A percentile compares a stretch with the other conserved stretches of the same genome.
Evolutionary conservation across 2,797 vertebrate genomes (phyloP).

Genomic region (Amphiprion clarkii): DNA sequence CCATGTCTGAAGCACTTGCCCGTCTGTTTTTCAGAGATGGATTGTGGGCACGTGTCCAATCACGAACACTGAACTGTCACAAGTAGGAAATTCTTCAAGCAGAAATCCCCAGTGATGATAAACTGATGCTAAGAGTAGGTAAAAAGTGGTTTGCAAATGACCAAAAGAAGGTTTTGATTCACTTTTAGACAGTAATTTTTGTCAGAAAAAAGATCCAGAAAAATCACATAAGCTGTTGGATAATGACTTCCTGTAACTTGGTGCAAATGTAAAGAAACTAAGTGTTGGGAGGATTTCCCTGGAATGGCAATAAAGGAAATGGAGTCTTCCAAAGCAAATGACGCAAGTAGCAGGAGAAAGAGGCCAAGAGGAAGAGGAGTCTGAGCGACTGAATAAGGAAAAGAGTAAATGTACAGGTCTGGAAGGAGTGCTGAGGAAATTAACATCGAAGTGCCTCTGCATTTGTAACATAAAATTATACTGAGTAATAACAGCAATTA

Average conservation of each 20-base stretch:
- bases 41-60: neutral
- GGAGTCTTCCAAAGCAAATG: neutral
- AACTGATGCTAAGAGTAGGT: neutral
- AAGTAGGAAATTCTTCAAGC: slow-evolving; percentile 9
- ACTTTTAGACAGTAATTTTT: neutral
- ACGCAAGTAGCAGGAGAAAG: neutral
- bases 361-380: neutral
- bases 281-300: slow-evolving; percentile 3
- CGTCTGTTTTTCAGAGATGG: no score
- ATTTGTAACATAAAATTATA: neutral
- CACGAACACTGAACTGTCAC: neutral
- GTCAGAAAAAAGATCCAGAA: neutral
- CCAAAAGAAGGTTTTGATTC: slow-evolving; percentile 9
- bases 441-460: neutral
- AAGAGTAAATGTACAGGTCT: neutral
- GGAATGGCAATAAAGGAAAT: neutral
- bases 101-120: slow-evolving; percentile 14
- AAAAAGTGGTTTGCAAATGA: neutral
- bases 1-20: no score
- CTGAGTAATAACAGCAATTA: neutral
- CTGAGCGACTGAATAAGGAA: neutral
- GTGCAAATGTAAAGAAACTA: neutral
- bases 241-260: slow-evolving; percentile 5
- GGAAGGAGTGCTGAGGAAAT: neutral
- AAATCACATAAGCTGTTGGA: neutral